Percentiles rank a stretch among this genome's conserved stretches.
phyloP scores from a whole-genome alignment of 64 coral and sea anemone species.

The Montipora sp. region DNA sequence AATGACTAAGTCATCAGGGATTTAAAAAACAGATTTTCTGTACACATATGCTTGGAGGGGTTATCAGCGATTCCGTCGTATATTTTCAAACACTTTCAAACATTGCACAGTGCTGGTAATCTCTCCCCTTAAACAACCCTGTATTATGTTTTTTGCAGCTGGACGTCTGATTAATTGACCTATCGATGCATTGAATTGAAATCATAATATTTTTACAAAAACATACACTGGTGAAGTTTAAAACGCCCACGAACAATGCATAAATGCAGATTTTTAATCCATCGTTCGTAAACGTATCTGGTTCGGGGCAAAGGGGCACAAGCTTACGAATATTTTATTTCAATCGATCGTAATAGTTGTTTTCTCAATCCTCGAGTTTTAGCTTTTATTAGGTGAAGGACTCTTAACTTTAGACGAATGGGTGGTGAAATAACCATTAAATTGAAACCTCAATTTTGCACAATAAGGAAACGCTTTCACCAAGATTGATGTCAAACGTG shows the following conservation, averaged over 20 bases:
- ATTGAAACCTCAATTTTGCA: background rate
- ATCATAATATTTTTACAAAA: constrained; percentile 43
- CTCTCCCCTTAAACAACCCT: background rate
- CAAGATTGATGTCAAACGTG: constrained; percentile 30
- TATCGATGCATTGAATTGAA: background rate
- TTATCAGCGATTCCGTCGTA: background rate
- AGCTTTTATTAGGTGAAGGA: no score
- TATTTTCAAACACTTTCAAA: background rate
- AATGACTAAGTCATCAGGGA: constrained; percentile 11
- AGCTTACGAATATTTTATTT: background rate
- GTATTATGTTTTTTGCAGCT: background rate
- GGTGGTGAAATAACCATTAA: constrained; percentile 8
- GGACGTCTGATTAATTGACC: background rate
- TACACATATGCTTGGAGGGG: no score
- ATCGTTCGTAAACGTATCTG: background rate
- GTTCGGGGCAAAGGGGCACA: background rate
- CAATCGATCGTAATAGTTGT: background rate
- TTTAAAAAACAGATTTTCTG: background rate
- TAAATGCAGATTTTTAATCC: constrained; percentile 6
- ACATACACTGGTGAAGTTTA: constrained; percentile 5
- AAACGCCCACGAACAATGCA: constrained; percentile 33
- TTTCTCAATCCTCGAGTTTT: background rate
- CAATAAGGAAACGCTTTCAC: constrained; percentile 44
- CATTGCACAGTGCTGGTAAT: background rate
- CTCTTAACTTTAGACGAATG: background rate